phyloP scores from a whole-genome alignment of 2,888 invertebrate species.

The Timema podura region DNA sequence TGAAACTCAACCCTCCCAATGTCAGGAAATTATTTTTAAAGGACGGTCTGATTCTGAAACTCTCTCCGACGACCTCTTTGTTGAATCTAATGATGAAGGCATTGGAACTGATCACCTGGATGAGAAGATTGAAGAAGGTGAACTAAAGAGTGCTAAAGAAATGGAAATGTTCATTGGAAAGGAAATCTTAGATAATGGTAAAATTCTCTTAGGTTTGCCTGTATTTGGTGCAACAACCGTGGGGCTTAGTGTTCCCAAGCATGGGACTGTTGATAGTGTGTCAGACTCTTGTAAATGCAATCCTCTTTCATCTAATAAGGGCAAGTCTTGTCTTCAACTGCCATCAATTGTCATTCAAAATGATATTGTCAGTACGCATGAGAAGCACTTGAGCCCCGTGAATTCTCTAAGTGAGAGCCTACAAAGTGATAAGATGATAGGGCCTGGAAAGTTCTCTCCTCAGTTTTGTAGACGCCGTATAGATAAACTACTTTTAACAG shows the following conservation, averaged over 20 bases:
- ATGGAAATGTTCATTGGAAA: conserved; percentile 43
- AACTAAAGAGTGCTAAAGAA: conserved; percentile 62
- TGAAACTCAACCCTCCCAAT: conserved; percentile 29
- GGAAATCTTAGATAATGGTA: conserved; percentile 30
- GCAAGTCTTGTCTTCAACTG: conserved; percentile 47
- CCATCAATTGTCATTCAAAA: conserved; percentile 58
- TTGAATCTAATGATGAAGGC: conserved; percentile 69
- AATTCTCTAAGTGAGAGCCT: conserved; percentile 77
- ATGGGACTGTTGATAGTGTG: conserved; percentile 22
- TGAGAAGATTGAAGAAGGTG: conserved; percentile 68
- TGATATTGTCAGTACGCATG: conserved; percentile 41
- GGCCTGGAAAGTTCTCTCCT: conserved; percentile 62
- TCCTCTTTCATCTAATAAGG: background rate
- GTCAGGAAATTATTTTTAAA: background rate
- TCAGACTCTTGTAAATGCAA: conserved; percentile 16
- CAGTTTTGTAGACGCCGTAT: conserved; percentile 66
- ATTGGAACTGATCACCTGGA: conserved; percentile 68
- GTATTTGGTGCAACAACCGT: conserved; percentile 12
- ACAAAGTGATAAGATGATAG: conserved; percentile 61
- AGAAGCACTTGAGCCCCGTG: conserved; percentile 55
- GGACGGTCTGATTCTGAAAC: conserved; percentile 66
- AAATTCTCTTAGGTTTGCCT: conserved; percentile 23
- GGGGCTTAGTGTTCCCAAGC: conserved; percentile 11
- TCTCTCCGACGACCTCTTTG: conserved; percentile 63
- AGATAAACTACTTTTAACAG: conserved; percentile 63